Conservation (phyloP, 2,797 vertebrate species). For the Acanthurus leucopareius region DNA sequence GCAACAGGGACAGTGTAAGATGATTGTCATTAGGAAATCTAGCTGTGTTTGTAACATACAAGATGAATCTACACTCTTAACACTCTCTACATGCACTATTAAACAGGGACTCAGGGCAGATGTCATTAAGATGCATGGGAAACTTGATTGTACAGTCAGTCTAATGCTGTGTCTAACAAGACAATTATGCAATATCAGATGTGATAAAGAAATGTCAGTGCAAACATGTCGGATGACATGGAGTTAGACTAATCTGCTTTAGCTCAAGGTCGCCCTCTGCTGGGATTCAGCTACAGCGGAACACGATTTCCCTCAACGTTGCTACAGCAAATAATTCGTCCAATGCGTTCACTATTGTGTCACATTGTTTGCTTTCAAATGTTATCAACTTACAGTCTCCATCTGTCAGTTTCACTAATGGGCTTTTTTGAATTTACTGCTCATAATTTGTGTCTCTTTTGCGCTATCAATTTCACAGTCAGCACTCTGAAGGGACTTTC, state of each 20-base stretch:
- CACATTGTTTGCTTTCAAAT: slow-evolving; percentile 45
- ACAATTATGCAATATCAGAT: slow-evolving; percentile 39
- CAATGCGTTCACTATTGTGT: slow-evolving; percentile 3
- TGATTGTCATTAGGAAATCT: slow-evolving; percentile 18
- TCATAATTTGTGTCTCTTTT: slow-evolving; percentile 68
- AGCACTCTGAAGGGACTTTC: slow-evolving; percentile 77
- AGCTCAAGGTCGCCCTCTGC: slow-evolving; percentile 33
- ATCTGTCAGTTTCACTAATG: slow-evolving; percentile 55
- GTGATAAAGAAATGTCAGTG: slow-evolving; percentile 33
- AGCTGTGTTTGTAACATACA: slow-evolving; percentile 18
- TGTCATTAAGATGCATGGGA: slow-evolving; percentile 15
- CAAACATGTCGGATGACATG: slow-evolving; percentile 1
- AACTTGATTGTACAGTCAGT: slow-evolving; percentile 15
- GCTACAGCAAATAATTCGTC: slow-evolving; percentile 50
- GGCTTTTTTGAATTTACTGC: slow-evolving; percentile 63
- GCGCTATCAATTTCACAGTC: slow-evolving; percentile 72
- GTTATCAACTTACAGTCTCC: slow-evolving; percentile 47
- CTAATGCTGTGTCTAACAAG: slow-evolving; percentile 23
- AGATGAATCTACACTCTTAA: slow-evolving; percentile 5
- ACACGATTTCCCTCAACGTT: slow-evolving; percentile 12
- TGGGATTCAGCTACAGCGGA: slow-evolving; percentile 17
- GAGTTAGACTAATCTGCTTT: background rate
- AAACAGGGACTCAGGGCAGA: background rate
- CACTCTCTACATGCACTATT: slow-evolving; percentile 5
- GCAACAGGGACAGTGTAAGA: background rate